Evolutionary conservation across 2,888 invertebrate species (phyloP), one percentile per base, ranked within the genome.

Genomic region (Microplitis deprimator): DNA sequence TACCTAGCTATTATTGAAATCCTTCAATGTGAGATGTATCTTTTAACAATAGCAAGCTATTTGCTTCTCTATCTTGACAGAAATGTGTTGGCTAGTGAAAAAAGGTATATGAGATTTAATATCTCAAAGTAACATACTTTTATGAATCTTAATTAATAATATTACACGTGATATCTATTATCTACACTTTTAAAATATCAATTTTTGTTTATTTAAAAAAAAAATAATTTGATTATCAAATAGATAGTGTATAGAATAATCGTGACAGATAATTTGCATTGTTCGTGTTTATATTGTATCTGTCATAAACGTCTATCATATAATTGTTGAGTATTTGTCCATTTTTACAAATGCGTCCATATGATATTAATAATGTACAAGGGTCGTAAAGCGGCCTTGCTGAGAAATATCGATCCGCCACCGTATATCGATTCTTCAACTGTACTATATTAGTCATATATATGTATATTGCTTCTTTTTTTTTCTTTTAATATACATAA

Each of bases 311-410:
- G 50, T 50, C 13, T 8, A 50, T 50, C 50, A 50, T 50, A 50
- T 13, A 8, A 3, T 29, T 41, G 41, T 41, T 17, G 50, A 73
- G 64, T 77, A 69, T 73, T 73, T 29, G 50, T 50, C 13, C 50
- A 59, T 76, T 80, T 81, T 79, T 79, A 81, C 80, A 80, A 77
- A 79, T 78, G 69, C 83, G 83, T 85, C 84, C 83, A 81, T 85
- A 82, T 81, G 77, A 81, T 84, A 86, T 87, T 83, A 86, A 87
- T 87, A 87, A 87, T 87, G 84, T 80, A 87, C 80, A 86, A 86
- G 86, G 87, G 86, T 87, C 87, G 84, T 82, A 83, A 82, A 82
- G 80, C 83, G 87, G 86, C 87, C 87, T 87, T 87, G 87, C 83
- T 79, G 79, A 77, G 81, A n/a, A 81, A 84, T 85, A 87, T 87